Base-by-base conservation (phyloP, 2,113 vertebrate species). In the Athene cunicularia region DNA sequence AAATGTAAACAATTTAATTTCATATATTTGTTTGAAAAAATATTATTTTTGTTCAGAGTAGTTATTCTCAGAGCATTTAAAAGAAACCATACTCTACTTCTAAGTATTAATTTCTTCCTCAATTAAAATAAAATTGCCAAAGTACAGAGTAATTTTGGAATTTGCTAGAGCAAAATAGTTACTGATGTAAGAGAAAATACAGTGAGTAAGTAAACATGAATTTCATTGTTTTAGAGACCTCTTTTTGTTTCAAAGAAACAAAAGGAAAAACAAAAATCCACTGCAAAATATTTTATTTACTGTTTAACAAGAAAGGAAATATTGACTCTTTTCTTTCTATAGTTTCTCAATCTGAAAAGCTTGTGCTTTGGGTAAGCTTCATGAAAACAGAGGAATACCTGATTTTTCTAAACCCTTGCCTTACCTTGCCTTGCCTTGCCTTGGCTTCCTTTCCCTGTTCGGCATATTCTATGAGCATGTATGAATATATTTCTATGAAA, bases 161-260 rank as follows among this genome's bases (percentile, higher is more conserved):
- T 95, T 88, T 95, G 41, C 32, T 68, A 88, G n/a, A 96, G 52
- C 17, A 96, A 96, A 95, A 95, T 93, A 95, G 60, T 88, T 96
- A 96, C 77, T 90, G 68, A 91, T 88, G 83, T 89, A 89, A 76
- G 33, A 76, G 80, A 87, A 96, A 95, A 80, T 74, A 63, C 26
- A 30, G 2, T n/a, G 52, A 47, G 75, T 88, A 95, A 27, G 49
- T 39, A 70, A 68, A 91, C 7, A 94, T 58, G 35, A 73, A 86
- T 83, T 58, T 86, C 83, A 80, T 8, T 53, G 33, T 23, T 86
- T 74, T 41, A 56, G 11, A 47, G 47, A 68, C 33, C 13, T 63
- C 7, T 20, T 59, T 43, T 53, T 70, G 8, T 21, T 75, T 77
- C 39, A 76, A 30, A 10, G n/a, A 58, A 86, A 73, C 30, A 74